phyloP scores from a whole-genome alignment of 2,113 vertebrate species.

The Acanthochromis polyacanthus region DNA sequence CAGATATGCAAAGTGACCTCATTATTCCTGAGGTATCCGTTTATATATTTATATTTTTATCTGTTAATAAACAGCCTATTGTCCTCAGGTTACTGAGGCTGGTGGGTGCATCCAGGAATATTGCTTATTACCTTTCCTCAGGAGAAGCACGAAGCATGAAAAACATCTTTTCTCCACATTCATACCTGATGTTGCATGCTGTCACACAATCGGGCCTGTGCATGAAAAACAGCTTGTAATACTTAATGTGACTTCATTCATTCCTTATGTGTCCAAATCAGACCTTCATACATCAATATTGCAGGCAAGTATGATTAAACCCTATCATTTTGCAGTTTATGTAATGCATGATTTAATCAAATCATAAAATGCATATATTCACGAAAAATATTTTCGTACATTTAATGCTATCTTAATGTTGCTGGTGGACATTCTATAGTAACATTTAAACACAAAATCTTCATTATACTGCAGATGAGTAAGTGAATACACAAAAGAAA shows the following conservation, averaged over 20 bases:
- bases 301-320: not conserved
- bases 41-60: constrained; percentile 70
- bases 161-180: constrained; percentile 25
- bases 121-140: constrained; percentile 55
- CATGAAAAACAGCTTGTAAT: not conserved
- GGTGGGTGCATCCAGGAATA: constrained; percentile 43
- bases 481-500: not conserved
- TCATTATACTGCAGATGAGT: not conserved
- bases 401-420: not conserved
- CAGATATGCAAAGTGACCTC: constrained; percentile 77
- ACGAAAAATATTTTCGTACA: too few relatives aligned
- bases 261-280: not conserved
- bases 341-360: too few relatives aligned
- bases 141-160: constrained; percentile 22
- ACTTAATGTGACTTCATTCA: not conserved
- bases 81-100: constrained; percentile 60
- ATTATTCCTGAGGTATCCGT: constrained; percentile 69
- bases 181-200: constrained; percentile 3
- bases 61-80: constrained; percentile 68
- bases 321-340: not conserved
- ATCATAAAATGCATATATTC: too few relatives aligned
- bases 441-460: not conserved
- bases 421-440: not conserved
- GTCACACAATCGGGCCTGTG: not conserved
- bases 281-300: not conserved